Percentiles rank a stretch among this genome's conserved stretches.
phyloP scores from a whole-genome alignment of 2,888 invertebrate species.

The Drosophila kuntzei region DNA sequence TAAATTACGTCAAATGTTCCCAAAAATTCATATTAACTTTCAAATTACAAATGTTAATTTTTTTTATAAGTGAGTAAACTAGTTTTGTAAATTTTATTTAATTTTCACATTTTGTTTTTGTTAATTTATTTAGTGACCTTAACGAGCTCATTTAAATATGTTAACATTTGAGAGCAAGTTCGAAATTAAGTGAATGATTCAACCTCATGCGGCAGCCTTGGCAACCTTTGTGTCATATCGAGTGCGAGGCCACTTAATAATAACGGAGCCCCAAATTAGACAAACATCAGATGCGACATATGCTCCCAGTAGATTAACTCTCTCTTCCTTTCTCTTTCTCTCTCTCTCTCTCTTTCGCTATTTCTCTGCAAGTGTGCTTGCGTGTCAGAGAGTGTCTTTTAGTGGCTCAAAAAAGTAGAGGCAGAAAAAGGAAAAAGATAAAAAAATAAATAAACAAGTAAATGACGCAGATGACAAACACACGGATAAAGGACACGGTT shows the following conservation, averaged over 20 bases:
- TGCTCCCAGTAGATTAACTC: conserved; percentile 12
- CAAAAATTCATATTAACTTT: too few relatives aligned
- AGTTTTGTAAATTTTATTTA: too few relatives aligned
- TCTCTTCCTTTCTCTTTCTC: background rate
- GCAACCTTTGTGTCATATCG: conserved; percentile 31
- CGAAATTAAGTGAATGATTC: conserved; percentile 39
- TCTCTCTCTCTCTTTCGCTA: background rate
- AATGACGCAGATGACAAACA: conserved; percentile 52
- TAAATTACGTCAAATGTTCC: too few relatives aligned
- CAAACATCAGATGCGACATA: conserved; percentile 57
- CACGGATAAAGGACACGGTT: conserved; percentile 39
- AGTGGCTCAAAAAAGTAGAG: conserved; percentile 46
- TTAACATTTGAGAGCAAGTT: conserved; percentile 8
- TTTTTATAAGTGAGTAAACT: too few relatives aligned
- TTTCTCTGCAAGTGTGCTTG: conserved; percentile 9
- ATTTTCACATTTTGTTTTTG: background rate
- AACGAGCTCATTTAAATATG: conserved; percentile 4
- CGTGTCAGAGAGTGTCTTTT: conserved; percentile 39
- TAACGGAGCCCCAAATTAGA: conserved; percentile 55
- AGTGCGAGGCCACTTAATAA: conserved; percentile 55
- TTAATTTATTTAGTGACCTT: background rate
- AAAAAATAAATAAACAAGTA: conserved; percentile 57
- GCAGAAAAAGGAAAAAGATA: conserved; percentile 12
- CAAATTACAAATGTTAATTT: too few relatives aligned
- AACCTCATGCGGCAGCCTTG: conserved; percentile 16